These are phyloP conservation scores for Phyllotreta striolata DNA, from an alignment of 2,888 invertebrate genomes.

Conservation along the genomic window DNA sequence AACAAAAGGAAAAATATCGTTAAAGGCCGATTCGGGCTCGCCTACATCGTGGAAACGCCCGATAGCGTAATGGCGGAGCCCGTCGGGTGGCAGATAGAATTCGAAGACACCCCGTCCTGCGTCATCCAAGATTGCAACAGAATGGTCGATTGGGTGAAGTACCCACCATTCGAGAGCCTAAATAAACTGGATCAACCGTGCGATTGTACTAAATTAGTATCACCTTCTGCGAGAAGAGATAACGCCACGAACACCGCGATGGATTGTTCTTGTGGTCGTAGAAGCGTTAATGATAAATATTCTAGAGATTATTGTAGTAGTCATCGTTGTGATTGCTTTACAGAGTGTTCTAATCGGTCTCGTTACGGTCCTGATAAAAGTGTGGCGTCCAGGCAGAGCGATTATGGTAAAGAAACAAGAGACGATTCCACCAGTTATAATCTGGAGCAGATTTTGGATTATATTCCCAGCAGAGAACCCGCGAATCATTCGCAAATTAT, in stretches of 20 bases:
- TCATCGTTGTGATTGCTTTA: no score
- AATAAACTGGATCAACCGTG: slow-evolving; percentile 22
- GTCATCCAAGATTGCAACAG: slow-evolving; percentile 53
- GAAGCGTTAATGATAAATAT: not conserved
- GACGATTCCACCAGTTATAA: slow-evolving; percentile 8
- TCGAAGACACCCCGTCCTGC: slow-evolving; percentile 55
- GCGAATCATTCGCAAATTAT: not conserved
- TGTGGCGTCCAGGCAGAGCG: no score
- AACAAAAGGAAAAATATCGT: slow-evolving; percentile 28
- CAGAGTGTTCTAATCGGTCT: no score
- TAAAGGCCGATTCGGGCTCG: slow-evolving; percentile 57
- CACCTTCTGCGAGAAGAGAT: not conserved
- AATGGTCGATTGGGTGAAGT: slow-evolving; percentile 56
- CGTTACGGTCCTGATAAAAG: no score
- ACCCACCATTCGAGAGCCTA: slow-evolving; percentile 49
- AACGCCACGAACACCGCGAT: not conserved
- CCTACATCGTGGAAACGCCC: slow-evolving; percentile 55
- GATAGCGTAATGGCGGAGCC: slow-evolving; percentile 49
- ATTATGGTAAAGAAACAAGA: not conserved
- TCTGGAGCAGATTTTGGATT: not conserved
- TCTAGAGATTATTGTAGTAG: not conserved
- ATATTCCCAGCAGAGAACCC: slow-evolving; percentile 8
- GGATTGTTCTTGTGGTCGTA: not conserved
- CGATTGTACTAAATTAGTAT: slow-evolving; percentile 23
- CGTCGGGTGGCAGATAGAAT: slow-evolving; percentile 58